phyloP scores from a whole-genome alignment of 2,888 invertebrate species.

The Apeira syringaria region DNA sequence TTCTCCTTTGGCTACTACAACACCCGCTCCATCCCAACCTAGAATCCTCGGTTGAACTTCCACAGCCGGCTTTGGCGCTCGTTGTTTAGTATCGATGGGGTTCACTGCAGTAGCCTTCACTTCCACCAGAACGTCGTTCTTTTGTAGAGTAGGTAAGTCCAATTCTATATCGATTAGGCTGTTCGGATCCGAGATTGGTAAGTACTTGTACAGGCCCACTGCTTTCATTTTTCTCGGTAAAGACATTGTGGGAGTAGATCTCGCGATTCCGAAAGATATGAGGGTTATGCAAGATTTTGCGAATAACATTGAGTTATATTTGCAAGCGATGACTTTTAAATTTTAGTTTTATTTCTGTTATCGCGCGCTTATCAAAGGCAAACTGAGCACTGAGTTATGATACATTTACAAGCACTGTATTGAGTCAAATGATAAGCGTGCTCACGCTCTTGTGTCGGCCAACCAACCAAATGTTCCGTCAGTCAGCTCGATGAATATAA shows the following conservation, averaged over 20 bases:
- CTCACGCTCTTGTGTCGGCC: background rate
- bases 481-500: no score
- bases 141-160: conserved; percentile 49
- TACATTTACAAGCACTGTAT: background rate
- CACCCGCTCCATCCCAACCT: conserved; percentile 71
- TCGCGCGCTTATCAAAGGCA: conserved; percentile 12
- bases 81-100: conserved; percentile 66
- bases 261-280: conserved; percentile 7
- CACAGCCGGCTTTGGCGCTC: conserved; percentile 61
- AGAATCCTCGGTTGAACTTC: conserved; percentile 58
- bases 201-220: conserved; percentile 69
- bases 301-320: conserved; percentile 13
- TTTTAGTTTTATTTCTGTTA: conserved; percentile 8
- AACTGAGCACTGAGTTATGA: background rate
- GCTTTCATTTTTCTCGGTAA: conserved; percentile 70
- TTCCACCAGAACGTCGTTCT: conserved; percentile 62
- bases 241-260: conserved; percentile 18
- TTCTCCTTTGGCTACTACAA: conserved; percentile 59
- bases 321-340: conserved; percentile 3
- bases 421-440: background rate
- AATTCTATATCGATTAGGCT: conserved; percentile 67
- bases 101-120: conserved; percentile 70
- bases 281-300: conserved; percentile 18
- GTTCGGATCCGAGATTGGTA: conserved; percentile 59
- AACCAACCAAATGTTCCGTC: no score